Conservation (phyloP, 1,140 invertebrate species). For the Drosophila malerkotliana region DNA sequence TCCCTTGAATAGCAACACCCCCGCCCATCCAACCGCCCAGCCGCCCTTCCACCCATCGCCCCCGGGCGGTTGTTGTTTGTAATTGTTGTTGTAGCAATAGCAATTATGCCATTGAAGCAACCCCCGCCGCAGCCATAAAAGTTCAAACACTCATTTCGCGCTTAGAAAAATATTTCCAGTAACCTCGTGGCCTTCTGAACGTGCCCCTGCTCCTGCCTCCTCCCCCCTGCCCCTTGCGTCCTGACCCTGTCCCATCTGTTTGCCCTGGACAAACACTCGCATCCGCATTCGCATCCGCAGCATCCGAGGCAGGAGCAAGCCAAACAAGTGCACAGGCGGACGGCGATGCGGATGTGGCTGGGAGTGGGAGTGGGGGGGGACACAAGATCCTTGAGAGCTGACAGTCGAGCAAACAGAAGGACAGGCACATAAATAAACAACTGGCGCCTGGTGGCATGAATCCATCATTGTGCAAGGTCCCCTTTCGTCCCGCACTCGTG, state of each 20-base stretch:
- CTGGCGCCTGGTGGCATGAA: slow-evolving; percentile 46
- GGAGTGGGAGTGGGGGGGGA: neutral
- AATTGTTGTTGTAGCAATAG: slow-evolving; percentile 81
- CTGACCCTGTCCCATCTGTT: slow-evolving; percentile 35
- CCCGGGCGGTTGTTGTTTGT: slow-evolving; percentile 59
- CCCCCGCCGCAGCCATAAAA: slow-evolving; percentile 70
- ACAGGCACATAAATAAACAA: slow-evolving; percentile 74
- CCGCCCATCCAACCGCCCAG: neutral
- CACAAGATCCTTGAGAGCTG: slow-evolving; percentile 57
- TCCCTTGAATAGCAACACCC: slow-evolving; percentile 13
- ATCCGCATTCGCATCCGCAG: slow-evolving; percentile 41
- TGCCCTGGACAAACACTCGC: slow-evolving; percentile 60
- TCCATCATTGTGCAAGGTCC: slow-evolving; percentile 29
- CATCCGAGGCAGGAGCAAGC: slow-evolving; percentile 29
- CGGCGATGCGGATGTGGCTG: neutral
- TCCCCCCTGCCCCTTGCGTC: neutral
- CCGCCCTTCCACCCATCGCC: neutral
- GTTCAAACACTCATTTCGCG: slow-evolving; percentile 83
- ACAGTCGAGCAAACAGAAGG: slow-evolving; percentile 65
- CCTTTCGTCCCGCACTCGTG: neutral
- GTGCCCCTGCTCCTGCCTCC: neutral
- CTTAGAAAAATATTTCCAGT: slow-evolving; percentile 68
- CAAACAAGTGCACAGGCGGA: slow-evolving; percentile 30
- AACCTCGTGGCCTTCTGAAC: slow-evolving; percentile 38
- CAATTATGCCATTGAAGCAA: slow-evolving; percentile 81